Evolutionary conservation across 2,797 vertebrate genomes (phyloP), one percentile per base, ranked within the genome.

Genomic region (Acanthurus lineatus): DNA sequence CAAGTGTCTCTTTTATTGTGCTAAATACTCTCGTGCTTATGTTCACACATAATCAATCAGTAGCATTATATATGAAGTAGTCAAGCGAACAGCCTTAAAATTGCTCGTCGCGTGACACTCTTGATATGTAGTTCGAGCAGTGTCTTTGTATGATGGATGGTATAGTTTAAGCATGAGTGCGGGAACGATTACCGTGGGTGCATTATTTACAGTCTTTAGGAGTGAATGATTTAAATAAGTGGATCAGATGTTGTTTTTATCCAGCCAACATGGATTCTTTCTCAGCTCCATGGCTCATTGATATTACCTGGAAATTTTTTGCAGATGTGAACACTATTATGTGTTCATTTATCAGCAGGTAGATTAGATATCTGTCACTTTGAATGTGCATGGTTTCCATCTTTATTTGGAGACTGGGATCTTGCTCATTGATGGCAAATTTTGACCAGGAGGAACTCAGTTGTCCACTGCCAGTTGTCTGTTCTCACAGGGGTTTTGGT

Each of bases 21-120:
- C 22, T 79, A 70, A 88, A 76, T 66, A 73, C 58, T 69, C 73
- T 38, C 38, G 49, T 1, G 4, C 40, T 74, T 45, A 48, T 61
- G 61, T 48, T 74, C 47, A 60, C 68, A 70, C 10, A 12, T 20
- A 32, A 79, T 51, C 75, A 82, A 59, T 86, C 75, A 48, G 15
- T 54, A 38, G 47, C 49, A 68, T 78, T 73, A 66, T 67, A 47
- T 71, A 64, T 75, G 47, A 60, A 75, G 45, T 38, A 65, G 68
- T 76, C 48, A 65, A 60, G 42, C 62, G 67, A 77, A 79, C 40
- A 35, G 64, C 49, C 15, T 52, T 64, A 63, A 56, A 84, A 84
- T 52, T 60, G 62, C 49, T 76, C 9, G 44, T 44, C 40, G 20
- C 20, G 25, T 60, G 5, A 81, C 56, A 51, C 47, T 59, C 20